phyloP scores from a whole-genome alignment of 2,113 vertebrate species.

The Natator depressus region DNA sequence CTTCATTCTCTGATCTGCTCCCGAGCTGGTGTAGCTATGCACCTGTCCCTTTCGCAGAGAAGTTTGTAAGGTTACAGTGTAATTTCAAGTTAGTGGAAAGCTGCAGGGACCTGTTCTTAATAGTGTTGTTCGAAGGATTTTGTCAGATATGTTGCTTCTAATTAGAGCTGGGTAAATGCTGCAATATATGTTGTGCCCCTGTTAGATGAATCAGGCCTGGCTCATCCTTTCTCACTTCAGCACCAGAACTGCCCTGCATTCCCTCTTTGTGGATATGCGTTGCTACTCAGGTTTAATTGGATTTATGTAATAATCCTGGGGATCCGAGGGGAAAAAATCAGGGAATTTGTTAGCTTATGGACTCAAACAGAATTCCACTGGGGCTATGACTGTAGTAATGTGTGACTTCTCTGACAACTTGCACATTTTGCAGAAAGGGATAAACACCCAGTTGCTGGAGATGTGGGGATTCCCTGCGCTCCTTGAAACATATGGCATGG shows the following conservation, averaged over 20 bases:
- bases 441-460: neutral
- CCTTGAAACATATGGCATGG: slow-evolving; percentile 56
- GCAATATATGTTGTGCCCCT: neutral
- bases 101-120: neutral
- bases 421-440: neutral
- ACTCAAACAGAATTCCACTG: slow-evolving; percentile 22
- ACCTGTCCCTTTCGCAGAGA: neutral
- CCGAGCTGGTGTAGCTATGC: accelerated
- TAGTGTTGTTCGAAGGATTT: accelerated
- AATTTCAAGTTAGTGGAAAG: neutral
- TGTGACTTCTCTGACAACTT: slow-evolving; percentile 18
- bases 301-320: neutral
- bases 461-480: slow-evolving; percentile 25
- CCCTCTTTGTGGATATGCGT: neutral
- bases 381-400: slow-evolving; percentile 32
- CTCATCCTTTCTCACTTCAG: neutral
- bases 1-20: neutral
- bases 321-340: accelerated
- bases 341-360: neutral
- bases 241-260: neutral
- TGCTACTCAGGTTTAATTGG: neutral
- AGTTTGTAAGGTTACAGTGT: accelerated
- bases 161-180: neutral
- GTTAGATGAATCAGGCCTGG: accelerated
- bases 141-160: neutral